These are phyloP conservation scores for Platysternon megacephalum DNA, from an alignment of 2,113 vertebrate genomes.

Conservation along the genomic window DNA sequence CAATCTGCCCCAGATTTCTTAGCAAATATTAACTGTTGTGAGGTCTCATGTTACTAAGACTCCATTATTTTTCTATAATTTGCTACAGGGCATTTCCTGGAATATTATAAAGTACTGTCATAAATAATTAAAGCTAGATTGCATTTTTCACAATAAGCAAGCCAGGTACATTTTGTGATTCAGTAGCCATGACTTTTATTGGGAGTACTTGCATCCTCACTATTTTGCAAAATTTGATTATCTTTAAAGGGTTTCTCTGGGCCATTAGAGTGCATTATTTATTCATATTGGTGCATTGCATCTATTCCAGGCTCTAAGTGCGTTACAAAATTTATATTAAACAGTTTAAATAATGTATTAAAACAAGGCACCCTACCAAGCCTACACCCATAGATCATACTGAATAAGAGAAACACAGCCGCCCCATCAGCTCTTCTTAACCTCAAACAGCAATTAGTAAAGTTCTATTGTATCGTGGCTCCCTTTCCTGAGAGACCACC, in stretches of 20 bases:
- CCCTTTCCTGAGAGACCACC: not conserved
- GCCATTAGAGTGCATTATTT: constrained; percentile 51
- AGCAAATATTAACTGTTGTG: constrained; percentile 47
- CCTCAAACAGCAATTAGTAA: not conserved
- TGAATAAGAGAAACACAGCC: not conserved
- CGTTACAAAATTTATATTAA: constrained; percentile 29
- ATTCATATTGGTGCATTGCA: not conserved
- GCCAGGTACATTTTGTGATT: constrained; percentile 45
- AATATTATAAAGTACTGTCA: constrained; percentile 36
- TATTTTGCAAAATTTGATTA: constrained; percentile 59
- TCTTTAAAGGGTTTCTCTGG: constrained; percentile 33
- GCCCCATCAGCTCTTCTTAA: not conserved
- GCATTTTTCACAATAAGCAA: constrained; percentile 48
- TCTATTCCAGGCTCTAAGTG: constrained; percentile 40
- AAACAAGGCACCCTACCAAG: not conserved
- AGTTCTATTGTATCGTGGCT: not conserved
- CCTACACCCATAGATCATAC: not conserved
- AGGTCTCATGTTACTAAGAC: constrained; percentile 37
- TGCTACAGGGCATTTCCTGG: constrained; percentile 43
- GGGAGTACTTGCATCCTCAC: constrained; percentile 34
- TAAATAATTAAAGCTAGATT: constrained; percentile 63
- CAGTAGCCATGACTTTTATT: constrained; percentile 40
- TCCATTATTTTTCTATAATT: constrained; percentile 41
- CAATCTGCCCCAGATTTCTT: not conserved
- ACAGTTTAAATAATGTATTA: constrained; percentile 15